These are phyloP conservation scores for Ectropis grisescens DNA, from an alignment of 1,140 invertebrate species.

Conservation along the genomic window DNA sequence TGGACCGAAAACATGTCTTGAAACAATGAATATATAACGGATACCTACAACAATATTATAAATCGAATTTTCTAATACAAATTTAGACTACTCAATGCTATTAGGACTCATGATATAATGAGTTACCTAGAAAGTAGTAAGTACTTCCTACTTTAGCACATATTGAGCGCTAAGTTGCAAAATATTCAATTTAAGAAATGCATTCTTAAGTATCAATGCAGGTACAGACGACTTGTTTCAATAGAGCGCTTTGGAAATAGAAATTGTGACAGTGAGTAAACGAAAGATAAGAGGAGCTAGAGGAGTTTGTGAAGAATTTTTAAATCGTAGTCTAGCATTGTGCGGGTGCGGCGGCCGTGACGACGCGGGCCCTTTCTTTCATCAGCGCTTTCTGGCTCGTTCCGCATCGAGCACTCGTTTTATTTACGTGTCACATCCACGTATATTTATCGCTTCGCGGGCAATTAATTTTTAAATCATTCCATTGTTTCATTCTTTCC, in stretches of 20 bases:
- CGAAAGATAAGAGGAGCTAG: constrained; percentile 45
- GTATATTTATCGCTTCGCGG: constrained; percentile 54
- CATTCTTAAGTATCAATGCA: no score
- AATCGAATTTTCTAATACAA: no score
- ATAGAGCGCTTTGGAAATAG: constrained; percentile 24
- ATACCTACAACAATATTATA: no score
- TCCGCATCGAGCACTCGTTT: constrained; percentile 36
- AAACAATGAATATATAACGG: no score
- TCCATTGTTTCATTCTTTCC: constrained; percentile 19
- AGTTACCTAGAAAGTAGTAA: no score
- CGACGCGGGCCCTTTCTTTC: constrained; percentile 45
- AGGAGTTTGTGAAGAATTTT: constrained; percentile 40
- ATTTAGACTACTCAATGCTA: no score
- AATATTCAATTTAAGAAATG: no score
- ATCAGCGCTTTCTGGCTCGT: constrained; percentile 18
- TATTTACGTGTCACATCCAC: constrained; percentile 46
- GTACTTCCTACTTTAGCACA: no score
- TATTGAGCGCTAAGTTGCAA: no score
- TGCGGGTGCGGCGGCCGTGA: constrained; percentile 37
- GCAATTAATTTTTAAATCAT: constrained; percentile 51
- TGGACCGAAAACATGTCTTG: no score
- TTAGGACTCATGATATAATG: no score
- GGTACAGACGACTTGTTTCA: no score
- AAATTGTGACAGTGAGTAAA: constrained; percentile 47
- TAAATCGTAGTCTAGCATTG: constrained; percentile 42